A percentile compares a stretch with the other conserved stretches of the same genome.
phyloP scores from a whole-genome alignment of 1,140 invertebrate species.

The Heliothis subflexa region DNA sequence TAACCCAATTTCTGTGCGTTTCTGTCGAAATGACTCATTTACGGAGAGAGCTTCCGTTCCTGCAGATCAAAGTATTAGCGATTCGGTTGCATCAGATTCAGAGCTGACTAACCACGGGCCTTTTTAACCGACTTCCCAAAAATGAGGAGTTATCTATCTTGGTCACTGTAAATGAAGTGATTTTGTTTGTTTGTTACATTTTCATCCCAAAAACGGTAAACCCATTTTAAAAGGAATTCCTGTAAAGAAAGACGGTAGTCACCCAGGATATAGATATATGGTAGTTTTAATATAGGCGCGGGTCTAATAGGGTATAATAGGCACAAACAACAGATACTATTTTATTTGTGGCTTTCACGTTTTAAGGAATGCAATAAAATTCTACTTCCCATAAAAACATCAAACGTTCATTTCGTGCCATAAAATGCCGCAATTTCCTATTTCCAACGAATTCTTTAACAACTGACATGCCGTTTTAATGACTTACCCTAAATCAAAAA shows the following conservation, averaged over 20 bases:
- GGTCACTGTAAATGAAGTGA: no score
- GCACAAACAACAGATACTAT: no score
- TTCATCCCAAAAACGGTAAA: no score
- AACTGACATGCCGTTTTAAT: background rate
- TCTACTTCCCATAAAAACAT: background rate
- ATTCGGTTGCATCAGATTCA: background rate
- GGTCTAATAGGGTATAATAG: no score
- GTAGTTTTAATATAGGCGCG: no score
- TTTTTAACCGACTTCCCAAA: no score
- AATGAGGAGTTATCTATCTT: no score
- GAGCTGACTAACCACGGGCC: background rate
- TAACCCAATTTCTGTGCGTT: conserved; percentile 32
- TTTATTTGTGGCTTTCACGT: no score
- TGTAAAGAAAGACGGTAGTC: no score
- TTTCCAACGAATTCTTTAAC: background rate
- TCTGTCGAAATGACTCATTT: conserved; percentile 24
- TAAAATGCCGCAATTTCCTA: background rate
- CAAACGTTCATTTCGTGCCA: conserved; percentile 2
- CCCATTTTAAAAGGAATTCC: no score
- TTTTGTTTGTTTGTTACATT: no score
- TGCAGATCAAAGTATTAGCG: background rate
- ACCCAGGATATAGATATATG: no score
- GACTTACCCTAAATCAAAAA: background rate
- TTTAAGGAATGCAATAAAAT: background rate
- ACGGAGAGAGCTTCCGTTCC: background rate